Base-by-base conservation (phyloP, 2,797 vertebrate genomes). In the Esox lucius region DNA sequence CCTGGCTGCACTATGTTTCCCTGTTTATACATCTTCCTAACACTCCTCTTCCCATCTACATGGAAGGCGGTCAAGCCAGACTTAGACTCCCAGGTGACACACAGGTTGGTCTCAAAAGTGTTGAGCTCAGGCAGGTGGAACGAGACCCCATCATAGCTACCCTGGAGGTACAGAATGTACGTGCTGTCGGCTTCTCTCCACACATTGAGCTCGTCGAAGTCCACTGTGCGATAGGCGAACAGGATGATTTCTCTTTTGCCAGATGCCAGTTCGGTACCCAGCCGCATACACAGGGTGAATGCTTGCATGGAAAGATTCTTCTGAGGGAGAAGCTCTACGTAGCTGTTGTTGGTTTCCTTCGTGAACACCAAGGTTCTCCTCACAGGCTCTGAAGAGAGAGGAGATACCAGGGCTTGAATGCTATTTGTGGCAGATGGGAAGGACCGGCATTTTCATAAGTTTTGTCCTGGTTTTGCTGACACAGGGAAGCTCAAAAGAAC, bases 201-300 rank as follows among this genome's bases (percentile, higher is more conserved):
- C 76, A 87, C 76, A 9, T 86, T 88, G 65, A 90, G 82, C 74
- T 85, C 87, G 3, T 90, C 85, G 0, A 0, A 2, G 46, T 3
- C 0, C 3, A 0, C 0, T 0, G 86, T 88, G 15, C 77, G 75
- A 53, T 91, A 92, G 0, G 90, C 87, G 46, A 91, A 90, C 17
- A 91, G 78, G 76, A 91, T 89, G 75, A 87, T 0, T 71, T 80
- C 86, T 0, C 85, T 78, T 11, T 70, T 0, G 0, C 78, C 75
- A 0, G n/a, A 56, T 49, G 17, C 17, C 28, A 88, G 79, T 78
- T 91, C 89, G 0, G 87, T 84, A 73, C 85, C 84, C n/a, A 90
- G 39, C 0, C 56, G 62, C 88, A 92, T 85, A 68, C 90, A 92
- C 33, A 91, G 82, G 0, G 89, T 91, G 81, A 91, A 90, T 0